Base-by-base conservation (phyloP, 2,113 vertebrate species). In the Bungarus multicinctus region DNA sequence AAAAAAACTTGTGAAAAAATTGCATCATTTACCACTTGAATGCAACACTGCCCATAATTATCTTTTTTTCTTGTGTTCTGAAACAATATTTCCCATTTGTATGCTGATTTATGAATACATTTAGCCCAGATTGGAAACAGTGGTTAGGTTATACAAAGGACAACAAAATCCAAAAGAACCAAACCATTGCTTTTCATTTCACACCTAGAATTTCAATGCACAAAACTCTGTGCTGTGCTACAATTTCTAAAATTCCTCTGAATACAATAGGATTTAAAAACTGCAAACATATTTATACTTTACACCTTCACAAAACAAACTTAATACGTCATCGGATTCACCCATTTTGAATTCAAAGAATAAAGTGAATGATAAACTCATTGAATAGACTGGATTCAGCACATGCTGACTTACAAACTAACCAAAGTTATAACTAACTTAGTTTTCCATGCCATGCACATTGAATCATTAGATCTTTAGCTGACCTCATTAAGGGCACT, bases 1-100 rank as follows among this genome's bases (percentile, higher is more conserved):
- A 50, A 52, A 52, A 96, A 94, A 43, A 88, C 91, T 53, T 50
- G 93, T 22, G 91, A 91, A 94, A 95, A 52, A 23, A 93, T 81
- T 23, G 9, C 4, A 18, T 25, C 2, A 55, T 52, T 57, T n/a
- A 89, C 53, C 34, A 47, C 39, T 23, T 55, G 27, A 74, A 81
- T 85, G 30, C 22, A 14, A 53, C 27, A 1, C 30, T 89, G 11
- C 1, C 10, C 27, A 22, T 55, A 2, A 43, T 55, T 23, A 10
- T 89, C 30, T 89, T 57, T n/a, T 57, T 57, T 34, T 58, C 7
- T 57, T n/a, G 8, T 23, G 9, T 57, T 57, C 53, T 57, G 14
- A 39, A 89, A 81, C 69, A 81, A 5, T 81, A 81, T 43, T 81
- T 81, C 23, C n/a, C 23, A 43, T 39, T 43, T 39, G 20, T 25